Percentiles rank a stretch among this genome's conserved stretches.
Conservation (phyloP, 2,113 vertebrate genomes). For the Sialia sialis region DNA sequence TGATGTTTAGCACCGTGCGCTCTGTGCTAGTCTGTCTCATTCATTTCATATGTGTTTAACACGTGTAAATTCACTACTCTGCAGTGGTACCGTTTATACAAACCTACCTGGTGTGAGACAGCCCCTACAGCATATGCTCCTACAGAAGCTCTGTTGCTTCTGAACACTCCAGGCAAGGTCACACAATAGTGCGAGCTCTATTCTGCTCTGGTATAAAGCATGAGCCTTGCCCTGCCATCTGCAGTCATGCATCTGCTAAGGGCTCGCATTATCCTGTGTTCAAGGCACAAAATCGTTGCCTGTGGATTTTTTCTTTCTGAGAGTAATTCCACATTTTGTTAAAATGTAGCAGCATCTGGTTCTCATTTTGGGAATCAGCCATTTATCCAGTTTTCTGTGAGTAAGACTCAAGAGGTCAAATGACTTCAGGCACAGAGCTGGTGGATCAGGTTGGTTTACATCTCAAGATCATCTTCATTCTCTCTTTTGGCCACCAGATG, state of each 20-base stretch:
- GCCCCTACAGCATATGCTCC: background rate
- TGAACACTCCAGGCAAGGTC: background rate
- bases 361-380: background rate
- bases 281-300: background rate
- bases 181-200: background rate
- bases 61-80: background rate
- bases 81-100: background rate
- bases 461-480: background rate
- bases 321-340: background rate
- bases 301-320: background rate
- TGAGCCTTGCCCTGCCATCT: background rate
- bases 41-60: background rate
- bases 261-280: background rate
- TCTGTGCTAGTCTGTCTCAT: background rate
- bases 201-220: background rate
- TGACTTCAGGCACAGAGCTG: background rate
- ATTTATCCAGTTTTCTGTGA: background rate
- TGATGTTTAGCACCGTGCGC: background rate
- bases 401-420: background rate
- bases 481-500: background rate
- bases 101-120: background rate
- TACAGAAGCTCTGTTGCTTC: background rate
- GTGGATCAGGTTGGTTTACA: background rate
- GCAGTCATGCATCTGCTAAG: background rate
- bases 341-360: constrained; percentile 5